Evolutionary conservation across 2,797 vertebrate species (phyloP), one percentile per base, ranked within the genome.

Genomic region (Oceanodroma leucorhoa): DNA sequence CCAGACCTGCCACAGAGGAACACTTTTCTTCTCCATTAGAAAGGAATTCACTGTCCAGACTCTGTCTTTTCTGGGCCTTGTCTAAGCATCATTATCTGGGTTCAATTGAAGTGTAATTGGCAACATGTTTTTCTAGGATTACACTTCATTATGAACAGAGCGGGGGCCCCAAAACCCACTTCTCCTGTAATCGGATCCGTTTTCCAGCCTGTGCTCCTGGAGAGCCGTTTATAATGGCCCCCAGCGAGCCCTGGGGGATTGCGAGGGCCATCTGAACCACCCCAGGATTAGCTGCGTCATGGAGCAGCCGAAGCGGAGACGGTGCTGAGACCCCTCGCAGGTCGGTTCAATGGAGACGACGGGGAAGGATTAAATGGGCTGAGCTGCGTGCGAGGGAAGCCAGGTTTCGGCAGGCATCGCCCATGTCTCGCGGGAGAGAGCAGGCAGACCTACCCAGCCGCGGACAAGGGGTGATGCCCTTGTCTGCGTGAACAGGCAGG

Each of bases 101-200:
- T 95, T 96, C 96, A 96, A 96, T 94, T 95, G 91, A 88, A 94
- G 91, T 89, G 91, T 96, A 96, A 96, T 94, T 96, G 96, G 91
- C 94, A 94, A 96, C 94, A 90, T 95, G 95, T 94, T 96, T 94
- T 96, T 78, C 89, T 94, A 87, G 96, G 92, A 94, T 96, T 94
- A 92, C 94, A 96, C 95, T 93, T 87, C 94, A 90, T 96, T 94
- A 96, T 30, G 91, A 90, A 45, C 80, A 80, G 89, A 95, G 93
- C 14, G 0, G 86, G 86, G 94, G 83, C 88, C 93, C 64, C 10
- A 0, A 89, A 94, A 82, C 91, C 91, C 90, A 80, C 83, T 95
- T 80, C 91, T 95, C 48, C 80, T 96, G 90, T 95, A 96, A 96
- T 89, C 26, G 34, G 96, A 96, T 89, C 93, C n/a, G 0, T 82